These are phyloP conservation scores for Ecliptopera silaceata DNA, from an alignment of 2,888 invertebrate species.

Conservation along the genomic window DNA sequence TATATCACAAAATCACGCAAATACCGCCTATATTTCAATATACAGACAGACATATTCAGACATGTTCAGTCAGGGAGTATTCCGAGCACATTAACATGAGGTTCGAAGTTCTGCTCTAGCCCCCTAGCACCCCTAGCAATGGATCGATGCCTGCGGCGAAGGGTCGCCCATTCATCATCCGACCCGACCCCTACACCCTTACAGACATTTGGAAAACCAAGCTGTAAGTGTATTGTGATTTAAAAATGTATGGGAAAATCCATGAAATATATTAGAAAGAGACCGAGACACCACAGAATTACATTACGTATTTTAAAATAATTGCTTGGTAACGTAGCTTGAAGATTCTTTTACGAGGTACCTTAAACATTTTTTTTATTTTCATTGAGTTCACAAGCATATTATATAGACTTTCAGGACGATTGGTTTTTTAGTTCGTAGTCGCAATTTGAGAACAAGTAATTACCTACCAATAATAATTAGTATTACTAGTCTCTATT, in stretches of 20 bases:
- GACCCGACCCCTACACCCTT: conserved; percentile 49
- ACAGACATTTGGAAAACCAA: conserved; percentile 33
- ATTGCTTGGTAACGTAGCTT: too few relatives aligned
- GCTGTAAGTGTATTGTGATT: conserved; percentile 10
- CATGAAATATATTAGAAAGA: neutral
- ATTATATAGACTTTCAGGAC: too few relatives aligned
- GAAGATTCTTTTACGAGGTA: neutral
- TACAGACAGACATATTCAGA: conserved; percentile 10
- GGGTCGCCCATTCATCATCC: conserved; percentile 58
- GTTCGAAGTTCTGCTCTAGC: conserved; percentile 45
- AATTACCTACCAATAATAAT: too few relatives aligned
- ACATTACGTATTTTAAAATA: neutral
- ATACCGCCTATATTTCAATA: neutral
- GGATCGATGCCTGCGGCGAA: conserved; percentile 60
- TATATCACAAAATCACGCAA: neutral
- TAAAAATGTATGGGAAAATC: conserved; percentile 5
- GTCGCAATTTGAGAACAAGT: too few relatives aligned
- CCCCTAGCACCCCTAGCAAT: conserved; percentile 36
- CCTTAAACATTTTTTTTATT: neutral
- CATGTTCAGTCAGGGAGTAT: conserved; percentile 21
- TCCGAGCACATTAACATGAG: conserved; percentile 34
- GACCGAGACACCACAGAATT: neutral
- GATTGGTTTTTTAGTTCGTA: too few relatives aligned
- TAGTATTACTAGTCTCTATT: too few relatives aligned
- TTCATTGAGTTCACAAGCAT: neutral